Evolutionary conservation across 1,140 invertebrate species (phyloP).

Genomic region (Drosophila bifasciata): DNA sequence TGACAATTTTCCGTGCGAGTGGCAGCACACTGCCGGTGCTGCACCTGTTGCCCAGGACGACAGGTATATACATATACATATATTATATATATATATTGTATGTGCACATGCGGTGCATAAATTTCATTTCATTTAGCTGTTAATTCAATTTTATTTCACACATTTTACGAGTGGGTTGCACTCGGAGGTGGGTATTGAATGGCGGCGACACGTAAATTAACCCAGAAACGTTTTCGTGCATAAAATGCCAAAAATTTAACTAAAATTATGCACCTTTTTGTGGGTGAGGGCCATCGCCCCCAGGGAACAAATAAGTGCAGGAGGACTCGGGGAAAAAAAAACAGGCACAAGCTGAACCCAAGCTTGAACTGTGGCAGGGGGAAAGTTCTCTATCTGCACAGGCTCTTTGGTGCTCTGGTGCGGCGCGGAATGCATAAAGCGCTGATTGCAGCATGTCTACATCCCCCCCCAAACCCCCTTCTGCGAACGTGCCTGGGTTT

Average conservation of each 20-base stretch:
- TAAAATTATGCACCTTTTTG: slow-evolving; percentile 73
- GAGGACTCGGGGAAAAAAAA: slow-evolving; percentile 12
- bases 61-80: slow-evolving; percentile 31
- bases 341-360: slow-evolving; percentile 27
- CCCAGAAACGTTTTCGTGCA: slow-evolving; percentile 74
- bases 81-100: too few species aligned
- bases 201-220: slow-evolving; percentile 68
- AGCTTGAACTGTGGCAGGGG: slow-evolving; percentile 41
- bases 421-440: slow-evolving; percentile 60
- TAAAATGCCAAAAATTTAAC: slow-evolving; percentile 74
- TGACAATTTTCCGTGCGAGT: neutral
- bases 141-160: slow-evolving; percentile 65
- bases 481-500: slow-evolving; percentile 64
- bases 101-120: slow-evolving; percentile 49
- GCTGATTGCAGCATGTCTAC: slow-evolving; percentile 64
- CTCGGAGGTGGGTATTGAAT: too few species aligned
- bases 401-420: neutral
- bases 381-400: slow-evolving; percentile 7
- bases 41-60: slow-evolving; percentile 58
- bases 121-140: slow-evolving; percentile 69
- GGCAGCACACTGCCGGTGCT: slow-evolving; percentile 13
- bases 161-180: slow-evolving; percentile 14
- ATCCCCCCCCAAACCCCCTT: neutral
- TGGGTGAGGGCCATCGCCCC: too few species aligned
- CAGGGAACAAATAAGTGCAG: slow-evolving; percentile 5